Evolutionary conservation across 2,797 vertebrate species (phyloP).

Genomic region (Arnoldichthys spilopterus): DNA sequence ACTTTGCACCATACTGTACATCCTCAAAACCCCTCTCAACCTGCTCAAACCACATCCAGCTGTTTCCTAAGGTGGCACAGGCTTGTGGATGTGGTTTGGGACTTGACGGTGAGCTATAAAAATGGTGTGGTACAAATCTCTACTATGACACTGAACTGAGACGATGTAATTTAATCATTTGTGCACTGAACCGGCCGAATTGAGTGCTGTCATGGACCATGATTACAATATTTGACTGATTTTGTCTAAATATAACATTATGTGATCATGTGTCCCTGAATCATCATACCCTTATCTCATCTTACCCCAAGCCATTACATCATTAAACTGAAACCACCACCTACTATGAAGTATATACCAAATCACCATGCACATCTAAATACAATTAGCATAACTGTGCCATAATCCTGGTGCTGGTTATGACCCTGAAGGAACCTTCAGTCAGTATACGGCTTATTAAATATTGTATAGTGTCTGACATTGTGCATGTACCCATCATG

Average conservation of each 20-base stretch:
- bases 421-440: conserved; percentile 43
- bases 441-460: conserved; percentile 55
- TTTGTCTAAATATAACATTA: not conserved
- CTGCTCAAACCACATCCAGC: too few species aligned
- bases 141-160: too few species aligned
- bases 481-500: conserved; percentile 28
- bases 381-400: not conserved
- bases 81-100: too few species aligned
- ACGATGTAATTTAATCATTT: too few species aligned
- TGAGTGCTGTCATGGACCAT: not conserved
- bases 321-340: not conserved
- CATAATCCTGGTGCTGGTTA: not conserved
- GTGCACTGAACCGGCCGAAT: not conserved
- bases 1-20: too few species aligned
- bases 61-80: too few species aligned
- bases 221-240: not conserved
- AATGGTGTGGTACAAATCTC: too few species aligned
- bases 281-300: not conserved
- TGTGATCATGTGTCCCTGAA: too few species aligned
- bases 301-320: not conserved
- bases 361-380: not conserved
- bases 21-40: too few species aligned
- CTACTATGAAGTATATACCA: not conserved
- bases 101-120: too few species aligned
- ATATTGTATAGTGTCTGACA: conserved; percentile 50